A percentile compares a stretch with the other conserved stretches of the same genome.
Conservation (phyloP, 2,888 invertebrate species). For the Tetrapedia diversipes region DNA sequence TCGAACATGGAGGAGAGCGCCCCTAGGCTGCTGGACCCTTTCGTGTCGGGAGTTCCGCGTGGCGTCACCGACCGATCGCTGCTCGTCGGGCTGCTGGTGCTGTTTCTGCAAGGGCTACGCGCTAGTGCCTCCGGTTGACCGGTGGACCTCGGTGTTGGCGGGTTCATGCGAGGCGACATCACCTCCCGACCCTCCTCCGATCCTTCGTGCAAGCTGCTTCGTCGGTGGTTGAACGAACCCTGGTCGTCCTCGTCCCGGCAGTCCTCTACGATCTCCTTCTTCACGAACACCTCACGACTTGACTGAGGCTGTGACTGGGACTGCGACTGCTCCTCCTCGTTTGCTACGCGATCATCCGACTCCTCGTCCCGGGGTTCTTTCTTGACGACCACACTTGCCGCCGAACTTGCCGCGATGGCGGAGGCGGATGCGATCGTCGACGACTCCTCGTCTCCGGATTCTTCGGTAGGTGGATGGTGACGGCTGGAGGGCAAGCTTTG, state of each 20-base stretch:
- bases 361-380: conserved; percentile 80
- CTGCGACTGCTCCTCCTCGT: conserved; percentile 80
- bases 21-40: conserved; percentile 87
- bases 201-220: conserved; percentile 77
- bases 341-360: conserved; percentile 74
- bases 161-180: conserved; percentile 79
- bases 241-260: conserved; percentile 83
- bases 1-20: conserved; percentile 96
- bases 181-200: conserved; percentile 80
- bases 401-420: conserved; percentile 82
- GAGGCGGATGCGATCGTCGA: conserved; percentile 84
- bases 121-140: conserved; percentile 83
- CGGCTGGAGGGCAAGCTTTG: conserved; percentile 45
- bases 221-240: conserved; percentile 74
- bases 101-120: conserved; percentile 87
- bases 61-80: conserved; percentile 91
- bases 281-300: conserved; percentile 84
- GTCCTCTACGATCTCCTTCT: conserved; percentile 87
- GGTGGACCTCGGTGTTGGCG: conserved; percentile 84
- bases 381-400: conserved; percentile 84
- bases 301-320: conserved; percentile 77
- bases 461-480: conserved; percentile 75
- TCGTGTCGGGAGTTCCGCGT: conserved; percentile 86
- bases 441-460: conserved; percentile 84
- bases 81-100: conserved; percentile 89